phyloP scores from a whole-genome alignment of 2,888 invertebrate species.

The Drosophila borealis region DNA sequence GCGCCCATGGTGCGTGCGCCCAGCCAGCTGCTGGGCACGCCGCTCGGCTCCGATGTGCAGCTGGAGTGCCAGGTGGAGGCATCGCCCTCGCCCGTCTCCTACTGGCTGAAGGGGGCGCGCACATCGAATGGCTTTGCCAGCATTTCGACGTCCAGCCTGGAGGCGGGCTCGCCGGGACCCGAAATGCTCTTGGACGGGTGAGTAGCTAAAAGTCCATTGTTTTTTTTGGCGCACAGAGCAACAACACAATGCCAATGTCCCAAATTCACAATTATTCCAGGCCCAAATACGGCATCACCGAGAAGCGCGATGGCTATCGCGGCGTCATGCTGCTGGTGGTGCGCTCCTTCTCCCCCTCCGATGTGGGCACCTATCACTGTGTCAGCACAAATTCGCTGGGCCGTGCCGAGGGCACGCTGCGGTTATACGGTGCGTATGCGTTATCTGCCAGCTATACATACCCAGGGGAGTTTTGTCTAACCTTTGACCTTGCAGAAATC shows the following conservation, averaged over 20 bases:
- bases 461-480: background rate
- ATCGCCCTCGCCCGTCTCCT: constrained; percentile 87
- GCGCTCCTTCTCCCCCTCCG: constrained; percentile 86
- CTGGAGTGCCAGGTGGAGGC: constrained; percentile 95
- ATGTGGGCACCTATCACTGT: constrained; percentile 92
- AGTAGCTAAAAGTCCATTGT: constrained; percentile 72
- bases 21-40: constrained; percentile 94
- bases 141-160: constrained; percentile 77
- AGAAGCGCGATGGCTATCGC: constrained; percentile 84
- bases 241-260: background rate
- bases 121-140: constrained; percentile 82
- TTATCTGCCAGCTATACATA: constrained; percentile 29
- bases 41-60: constrained; percentile 93
- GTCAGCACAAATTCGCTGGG: constrained; percentile 89
- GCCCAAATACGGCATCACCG: constrained; percentile 85
- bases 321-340: constrained; percentile 84
- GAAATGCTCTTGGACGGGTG: constrained; percentile 94
- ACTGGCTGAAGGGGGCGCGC: constrained; percentile 85
- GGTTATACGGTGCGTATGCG: constrained; percentile 87
- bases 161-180: constrained; percentile 84
- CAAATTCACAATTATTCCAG: constrained; percentile 60
- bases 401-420: constrained; percentile 88
- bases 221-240: too few relatives aligned
- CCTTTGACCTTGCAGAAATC: constrained; percentile 79
- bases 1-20: constrained; percentile 95